These are phyloP conservation scores for Stegodyphus dumicola DNA, from an alignment of 1,140 invertebrate genomes.

Conservation along the genomic window DNA sequence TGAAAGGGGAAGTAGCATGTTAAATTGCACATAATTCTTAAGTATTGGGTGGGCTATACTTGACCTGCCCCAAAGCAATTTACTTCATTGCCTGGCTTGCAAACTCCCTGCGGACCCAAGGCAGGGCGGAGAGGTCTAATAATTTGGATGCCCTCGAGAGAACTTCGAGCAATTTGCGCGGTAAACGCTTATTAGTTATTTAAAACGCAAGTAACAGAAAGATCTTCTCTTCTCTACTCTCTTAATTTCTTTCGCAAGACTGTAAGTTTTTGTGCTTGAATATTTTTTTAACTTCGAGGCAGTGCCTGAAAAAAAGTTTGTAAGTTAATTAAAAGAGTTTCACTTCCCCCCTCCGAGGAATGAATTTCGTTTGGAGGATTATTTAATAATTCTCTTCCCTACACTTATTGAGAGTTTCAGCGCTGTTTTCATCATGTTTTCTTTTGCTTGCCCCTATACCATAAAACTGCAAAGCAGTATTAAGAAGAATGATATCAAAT, in stretches of 20 bases:
- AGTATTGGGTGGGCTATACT: constrained; percentile 35
- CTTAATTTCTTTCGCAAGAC: constrained; percentile 32
- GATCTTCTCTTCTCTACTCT: constrained; percentile 22
- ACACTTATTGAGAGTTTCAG: no score
- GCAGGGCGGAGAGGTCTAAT: constrained; percentile 23
- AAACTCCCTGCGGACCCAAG: constrained; percentile 6
- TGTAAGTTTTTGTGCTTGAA: constrained; percentile 35
- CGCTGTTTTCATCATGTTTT: no score
- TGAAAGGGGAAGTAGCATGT: constrained; percentile 33
- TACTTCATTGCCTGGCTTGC: constrained; percentile 39
- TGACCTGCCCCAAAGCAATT: constrained; percentile 53
- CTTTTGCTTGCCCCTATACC: no score
- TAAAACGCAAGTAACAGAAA: constrained; percentile 30
- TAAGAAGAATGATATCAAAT: no score
- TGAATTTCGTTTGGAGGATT: no score
- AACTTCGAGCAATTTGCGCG: constrained; percentile 23
- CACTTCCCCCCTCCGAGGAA: not conserved
- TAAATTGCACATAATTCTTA: constrained; percentile 55
- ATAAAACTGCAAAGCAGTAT: no score
- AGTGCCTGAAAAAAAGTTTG: not conserved
- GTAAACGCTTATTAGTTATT: constrained; percentile 57
- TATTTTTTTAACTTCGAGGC: not conserved
- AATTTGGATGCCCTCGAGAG: constrained; percentile 41
- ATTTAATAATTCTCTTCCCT: no score
- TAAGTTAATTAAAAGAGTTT: not conserved